Evolutionary conservation across 2,113 vertebrate species (phyloP).

Genomic region (Brachypteracias leptosomus): DNA sequence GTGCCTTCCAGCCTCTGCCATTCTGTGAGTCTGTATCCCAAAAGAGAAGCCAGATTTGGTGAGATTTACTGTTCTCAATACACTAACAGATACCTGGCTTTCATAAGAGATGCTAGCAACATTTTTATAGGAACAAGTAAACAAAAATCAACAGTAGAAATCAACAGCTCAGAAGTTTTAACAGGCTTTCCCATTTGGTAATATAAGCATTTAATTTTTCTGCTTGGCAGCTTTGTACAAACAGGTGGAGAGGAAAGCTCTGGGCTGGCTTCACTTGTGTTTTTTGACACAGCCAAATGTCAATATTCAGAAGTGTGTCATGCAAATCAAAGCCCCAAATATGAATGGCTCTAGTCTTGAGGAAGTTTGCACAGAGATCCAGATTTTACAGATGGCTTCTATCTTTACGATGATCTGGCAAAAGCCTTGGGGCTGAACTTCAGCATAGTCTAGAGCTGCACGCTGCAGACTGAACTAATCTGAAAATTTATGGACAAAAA

Average conservation of each 20-base stretch:
- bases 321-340: conserved; percentile 27
- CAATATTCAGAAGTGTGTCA: conserved; percentile 31
- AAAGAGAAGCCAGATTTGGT: not conserved
- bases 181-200: not conserved
- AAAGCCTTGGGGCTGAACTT: not conserved
- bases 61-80: not conserved
- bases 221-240: conserved; percentile 25
- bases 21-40: not conserved
- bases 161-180: not conserved
- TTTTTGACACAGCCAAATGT: conserved; percentile 42
- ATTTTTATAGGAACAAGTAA: not conserved
- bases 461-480: not conserved
- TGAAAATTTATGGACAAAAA: not conserved
- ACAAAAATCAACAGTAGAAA: not conserved
- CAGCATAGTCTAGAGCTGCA: not conserved
- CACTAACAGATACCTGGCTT: not conserved
- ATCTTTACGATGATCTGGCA: not conserved
- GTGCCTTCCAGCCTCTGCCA: not conserved
- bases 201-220: conserved; percentile 26
- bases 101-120: not conserved
- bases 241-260: conserved; percentile 48
- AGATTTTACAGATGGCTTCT: conserved; percentile 43
- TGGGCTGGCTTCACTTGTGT: conserved; percentile 2
- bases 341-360: conserved; percentile 17
- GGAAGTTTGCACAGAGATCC: conserved; percentile 27